These are phyloP conservation scores for Drosophila kurseongensis DNA, from an alignment of 1,140 invertebrate genomes.

Conservation along the genomic window DNA sequence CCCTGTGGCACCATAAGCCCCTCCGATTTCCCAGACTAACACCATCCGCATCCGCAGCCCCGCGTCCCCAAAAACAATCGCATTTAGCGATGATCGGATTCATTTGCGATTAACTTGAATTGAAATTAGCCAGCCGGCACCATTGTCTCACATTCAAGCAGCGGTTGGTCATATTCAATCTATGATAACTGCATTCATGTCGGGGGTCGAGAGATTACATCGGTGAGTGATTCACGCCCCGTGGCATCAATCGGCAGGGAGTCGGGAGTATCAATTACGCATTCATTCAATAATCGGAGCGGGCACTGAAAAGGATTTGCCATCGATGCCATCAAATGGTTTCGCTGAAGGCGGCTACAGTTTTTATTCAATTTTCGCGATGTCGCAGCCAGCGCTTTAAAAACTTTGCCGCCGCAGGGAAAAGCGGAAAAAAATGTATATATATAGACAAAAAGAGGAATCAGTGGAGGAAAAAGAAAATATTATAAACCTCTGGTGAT, in stretches of 20 bases:
- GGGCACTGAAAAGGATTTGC: conserved; percentile 50
- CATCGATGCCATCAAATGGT: conserved; percentile 34
- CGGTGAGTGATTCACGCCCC: conserved; percentile 21
- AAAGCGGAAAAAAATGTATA: conserved; percentile 12
- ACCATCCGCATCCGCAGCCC: conserved; percentile 27
- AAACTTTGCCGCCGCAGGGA: conserved; percentile 40
- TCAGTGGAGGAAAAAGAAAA: conserved; percentile 48
- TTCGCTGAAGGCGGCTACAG: conserved; percentile 52
- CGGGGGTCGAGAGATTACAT: conserved; percentile 15
- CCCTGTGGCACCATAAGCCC: not conserved
- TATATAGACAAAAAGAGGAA: conserved; percentile 8
- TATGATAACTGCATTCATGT: conserved; percentile 16
- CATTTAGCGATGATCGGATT: conserved; percentile 33
- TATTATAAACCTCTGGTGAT: conserved; percentile 57
- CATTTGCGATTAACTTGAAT: conserved; percentile 72
- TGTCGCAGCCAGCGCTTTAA: conserved; percentile 48
- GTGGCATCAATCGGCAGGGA: conserved; percentile 48
- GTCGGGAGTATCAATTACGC: conserved; percentile 76
- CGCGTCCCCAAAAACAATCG: conserved; percentile 8
- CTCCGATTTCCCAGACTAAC: conserved; percentile 9
- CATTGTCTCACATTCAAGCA: conserved; percentile 47
- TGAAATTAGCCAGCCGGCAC: conserved; percentile 63
- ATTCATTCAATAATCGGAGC: conserved; percentile 62
- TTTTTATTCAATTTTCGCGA: conserved; percentile 75
- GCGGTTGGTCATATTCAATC: conserved; percentile 39